phyloP scores from a whole-genome alignment of 2,797 vertebrate genomes.

The Okamejei kenojei region DNA sequence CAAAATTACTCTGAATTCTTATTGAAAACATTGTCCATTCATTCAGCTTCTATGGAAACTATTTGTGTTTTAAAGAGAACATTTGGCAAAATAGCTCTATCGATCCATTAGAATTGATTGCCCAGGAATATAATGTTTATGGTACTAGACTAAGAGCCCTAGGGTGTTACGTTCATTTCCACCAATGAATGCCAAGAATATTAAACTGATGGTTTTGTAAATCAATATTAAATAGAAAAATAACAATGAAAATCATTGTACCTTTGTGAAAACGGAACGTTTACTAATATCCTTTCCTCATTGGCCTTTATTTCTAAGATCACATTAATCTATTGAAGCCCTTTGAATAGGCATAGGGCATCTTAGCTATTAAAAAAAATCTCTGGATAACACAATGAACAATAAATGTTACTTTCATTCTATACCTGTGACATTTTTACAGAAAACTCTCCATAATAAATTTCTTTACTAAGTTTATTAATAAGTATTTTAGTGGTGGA shows the following conservation, averaged over 20 bases:
- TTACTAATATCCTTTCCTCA: not conserved
- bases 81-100: not conserved
- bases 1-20: not conserved
- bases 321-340: not conserved
- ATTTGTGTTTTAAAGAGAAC: not conserved
- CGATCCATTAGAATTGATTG: not conserved
- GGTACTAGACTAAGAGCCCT: not conserved
- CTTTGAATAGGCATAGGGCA: not conserved
- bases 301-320: not conserved
- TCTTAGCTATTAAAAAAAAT: not conserved
- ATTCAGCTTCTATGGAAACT: not conserved
- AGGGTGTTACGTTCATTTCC: not conserved
- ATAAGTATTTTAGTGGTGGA: not conserved
- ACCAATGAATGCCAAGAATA: not conserved
- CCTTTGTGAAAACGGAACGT: not conserved
- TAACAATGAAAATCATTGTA: not conserved
- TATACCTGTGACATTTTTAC: not conserved
- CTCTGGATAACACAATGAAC: not conserved
- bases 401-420: not conserved
- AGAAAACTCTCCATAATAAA: not conserved
- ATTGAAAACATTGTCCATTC: not conserved
- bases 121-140: not conserved
- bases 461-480: not conserved
- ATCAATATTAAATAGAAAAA: not conserved
- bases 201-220: not conserved